phyloP scores from a whole-genome alignment of 2,797 vertebrate species.

The Cirrhinus mrigala region DNA sequence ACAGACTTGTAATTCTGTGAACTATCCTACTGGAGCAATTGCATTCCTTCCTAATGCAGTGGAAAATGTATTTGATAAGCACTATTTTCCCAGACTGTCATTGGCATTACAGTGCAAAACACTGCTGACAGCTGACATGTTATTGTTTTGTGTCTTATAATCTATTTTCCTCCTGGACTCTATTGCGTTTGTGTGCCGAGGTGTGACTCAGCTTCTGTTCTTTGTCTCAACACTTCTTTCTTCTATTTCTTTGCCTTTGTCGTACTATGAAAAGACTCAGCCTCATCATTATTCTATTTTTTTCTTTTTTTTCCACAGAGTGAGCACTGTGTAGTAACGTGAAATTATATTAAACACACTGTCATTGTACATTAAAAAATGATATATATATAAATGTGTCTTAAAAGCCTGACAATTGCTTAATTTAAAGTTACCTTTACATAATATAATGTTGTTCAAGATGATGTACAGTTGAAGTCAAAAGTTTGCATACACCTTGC shows the following conservation, averaged over 20 bases:
- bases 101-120: slow-evolving; percentile 5
- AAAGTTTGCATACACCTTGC: no score
- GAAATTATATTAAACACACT: background rate
- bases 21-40: background rate
- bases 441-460: background rate
- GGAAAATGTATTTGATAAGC: background rate
- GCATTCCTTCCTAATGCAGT: background rate
- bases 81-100: slow-evolving; percentile 4
- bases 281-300: slow-evolving; percentile 1
- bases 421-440: background rate
- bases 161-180: slow-evolving; percentile 8
- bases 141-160: slow-evolving; percentile 25
- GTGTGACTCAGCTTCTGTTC: slow-evolving; percentile 38
- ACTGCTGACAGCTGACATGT: background rate
- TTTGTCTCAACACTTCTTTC: slow-evolving; percentile 29
- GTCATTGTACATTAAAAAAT: background rate
- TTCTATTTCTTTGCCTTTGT: background rate
- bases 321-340: background rate
- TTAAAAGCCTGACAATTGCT: no score
- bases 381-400: background rate
- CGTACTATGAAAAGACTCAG: background rate
- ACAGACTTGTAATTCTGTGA: background rate
- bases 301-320: background rate
- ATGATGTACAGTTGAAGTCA: background rate
- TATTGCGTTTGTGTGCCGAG: slow-evolving; percentile 13